Conservation (phyloP, 2,113 vertebrate species). For the Python bivittatus region DNA sequence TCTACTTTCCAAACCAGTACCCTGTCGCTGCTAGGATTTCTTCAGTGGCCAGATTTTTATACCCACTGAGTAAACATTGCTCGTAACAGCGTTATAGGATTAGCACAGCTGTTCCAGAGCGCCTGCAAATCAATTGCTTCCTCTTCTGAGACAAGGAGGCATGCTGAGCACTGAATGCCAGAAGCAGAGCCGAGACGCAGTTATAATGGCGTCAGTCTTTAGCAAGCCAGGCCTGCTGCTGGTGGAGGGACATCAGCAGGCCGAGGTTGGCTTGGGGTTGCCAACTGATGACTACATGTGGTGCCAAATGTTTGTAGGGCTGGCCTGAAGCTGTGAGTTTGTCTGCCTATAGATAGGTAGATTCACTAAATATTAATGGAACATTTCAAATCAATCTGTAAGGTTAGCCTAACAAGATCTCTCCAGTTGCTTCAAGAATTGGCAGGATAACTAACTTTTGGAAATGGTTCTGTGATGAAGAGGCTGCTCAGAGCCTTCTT, state of each 20-base stretch:
- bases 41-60: background rate
- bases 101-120: constrained; percentile 20
- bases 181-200: background rate
- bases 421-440: background rate
- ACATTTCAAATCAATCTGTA: background rate
- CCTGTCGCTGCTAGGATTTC: background rate
- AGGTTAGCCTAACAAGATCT: background rate
- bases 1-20: background rate
- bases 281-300: background rate
- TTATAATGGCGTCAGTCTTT: background rate
- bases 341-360: background rate
- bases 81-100: background rate
- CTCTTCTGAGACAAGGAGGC: background rate
- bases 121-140: constrained; percentile 23
- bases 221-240: background rate
- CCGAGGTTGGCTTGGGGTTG: background rate
- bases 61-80: constrained; percentile 4
- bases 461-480: background rate
- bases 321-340: background rate
- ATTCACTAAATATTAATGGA: background rate
- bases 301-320: background rate
- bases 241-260: background rate
- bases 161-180: background rate
- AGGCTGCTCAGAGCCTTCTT: background rate
- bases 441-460: background rate